Conservation (phyloP, 2,113 vertebrate genomes). For the Tympanuchus pallidicinctus region DNA sequence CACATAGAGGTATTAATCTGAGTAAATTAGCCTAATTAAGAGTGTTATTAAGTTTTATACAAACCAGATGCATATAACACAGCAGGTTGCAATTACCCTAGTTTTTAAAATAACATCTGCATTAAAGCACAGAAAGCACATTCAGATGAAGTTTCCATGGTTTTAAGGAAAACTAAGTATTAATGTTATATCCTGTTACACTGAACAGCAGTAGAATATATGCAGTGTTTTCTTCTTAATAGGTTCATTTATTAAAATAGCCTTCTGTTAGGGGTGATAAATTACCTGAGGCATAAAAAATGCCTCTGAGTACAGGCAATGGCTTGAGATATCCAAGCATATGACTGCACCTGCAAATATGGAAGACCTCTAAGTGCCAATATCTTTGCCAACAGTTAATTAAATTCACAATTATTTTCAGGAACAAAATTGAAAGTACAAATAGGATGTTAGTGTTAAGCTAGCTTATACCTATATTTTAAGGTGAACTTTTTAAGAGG, state of each 20-base stretch:
- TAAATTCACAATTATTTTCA: conserved; percentile 65
- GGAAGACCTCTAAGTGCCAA: conserved; percentile 48
- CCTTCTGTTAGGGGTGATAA: conserved; percentile 58
- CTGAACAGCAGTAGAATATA: conserved; percentile 42
- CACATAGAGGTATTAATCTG: conserved; percentile 76
- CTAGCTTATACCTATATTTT: conserved; percentile 34
- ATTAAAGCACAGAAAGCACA: conserved; percentile 66
- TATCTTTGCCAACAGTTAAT: conserved; percentile 70
- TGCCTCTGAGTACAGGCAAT: conserved; percentile 13
- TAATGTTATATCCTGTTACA: conserved; percentile 35
- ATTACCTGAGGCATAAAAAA: conserved; percentile 58
- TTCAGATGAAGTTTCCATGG: conserved; percentile 45
- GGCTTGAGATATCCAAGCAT: conserved; percentile 11
- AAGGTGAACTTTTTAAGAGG: not conserved
- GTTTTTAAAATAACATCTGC: conserved; percentile 77
- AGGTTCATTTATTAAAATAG: conserved; percentile 62
- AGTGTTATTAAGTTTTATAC: conserved; percentile 75
- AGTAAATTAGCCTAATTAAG: conserved; percentile 80
- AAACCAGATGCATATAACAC: conserved; percentile 71
- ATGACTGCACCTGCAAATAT: conserved; percentile 50
- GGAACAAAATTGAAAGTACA: conserved; percentile 54
- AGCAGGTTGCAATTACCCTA: conserved; percentile 77
- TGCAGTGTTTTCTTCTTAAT: conserved; percentile 61
- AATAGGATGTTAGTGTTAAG: conserved; percentile 54
- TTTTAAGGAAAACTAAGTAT: conserved; percentile 14